Evolutionary conservation across 2,797 vertebrate species (phyloP), one percentile per base, ranked within the genome.

Genomic region (Pagetopsis macropterus): DNA sequence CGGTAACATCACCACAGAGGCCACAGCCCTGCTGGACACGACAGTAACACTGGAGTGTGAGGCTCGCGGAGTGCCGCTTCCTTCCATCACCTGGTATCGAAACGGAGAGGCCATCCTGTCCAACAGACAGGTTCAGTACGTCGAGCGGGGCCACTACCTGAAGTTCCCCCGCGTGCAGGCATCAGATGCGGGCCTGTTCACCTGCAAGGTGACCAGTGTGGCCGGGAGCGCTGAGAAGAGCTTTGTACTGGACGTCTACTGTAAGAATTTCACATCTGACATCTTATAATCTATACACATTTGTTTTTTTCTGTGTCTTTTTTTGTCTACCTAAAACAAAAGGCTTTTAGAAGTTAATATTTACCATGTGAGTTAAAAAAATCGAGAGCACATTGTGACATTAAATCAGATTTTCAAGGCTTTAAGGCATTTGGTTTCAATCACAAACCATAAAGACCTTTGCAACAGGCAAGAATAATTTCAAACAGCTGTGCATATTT

Each of bases 21-120:
- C 97, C n/a, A 95, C 95, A 0, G 88, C 84, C 0, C 84, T 98
- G 71, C 92, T 96, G 84, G 94, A 95, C 84, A 95, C 92, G 3
- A 10, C 83, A 1, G 93, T 98, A n/a, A 95, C 87, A 4, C 84
- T 99, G 90, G 97, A 98, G 78, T 99, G 98, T 37, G 98, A 99
- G 75, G 85, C 93, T 0, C 95, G 96, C 3, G 98, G 98, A 2
- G 93, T 97, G 11, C 98, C 98, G 0, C 60, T 92, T 33, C 98
- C 98, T 17, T 83, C 90, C 56, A 84, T 98, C 87, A 96, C 93
- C 2, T 99, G 98, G 98, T 96, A 96, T 89, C 95, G 95, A 85
- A 94, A 96, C 0, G 94, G 95, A 12, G 93, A 86, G 33, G 89
- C 84, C 0, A 50, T 98, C 64, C 77, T 93, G 64, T 96, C 97